phyloP scores from a whole-genome alignment of 2,888 invertebrate genomes.

The Pterostichus niger region DNA sequence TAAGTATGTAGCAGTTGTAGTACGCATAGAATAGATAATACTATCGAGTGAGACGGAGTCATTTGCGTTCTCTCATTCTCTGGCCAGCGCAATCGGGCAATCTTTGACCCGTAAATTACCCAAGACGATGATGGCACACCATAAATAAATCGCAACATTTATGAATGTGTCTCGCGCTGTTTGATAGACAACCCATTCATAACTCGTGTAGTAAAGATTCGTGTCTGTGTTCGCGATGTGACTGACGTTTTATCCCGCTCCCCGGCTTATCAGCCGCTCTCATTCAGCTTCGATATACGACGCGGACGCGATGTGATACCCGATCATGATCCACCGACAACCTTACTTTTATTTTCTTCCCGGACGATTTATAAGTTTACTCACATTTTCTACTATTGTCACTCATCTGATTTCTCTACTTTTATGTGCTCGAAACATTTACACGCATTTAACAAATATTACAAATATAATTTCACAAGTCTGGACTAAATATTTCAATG shows the following conservation, averaged over 20 bases:
- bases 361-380: constrained; percentile 41
- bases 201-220: constrained; percentile 67
- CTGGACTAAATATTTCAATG: too few relatives aligned
- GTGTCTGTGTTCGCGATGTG: constrained; percentile 25
- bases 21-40: constrained; percentile 13
- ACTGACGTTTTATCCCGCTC: constrained; percentile 50
- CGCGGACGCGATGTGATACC: constrained; percentile 23
- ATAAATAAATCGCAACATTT: constrained; percentile 76
- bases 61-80: not conserved
- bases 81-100: constrained; percentile 48
- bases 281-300: constrained; percentile 43
- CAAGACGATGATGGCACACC: constrained; percentile 75
- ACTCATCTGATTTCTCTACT: not conserved
- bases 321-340: constrained; percentile 34
- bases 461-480: too few relatives aligned
- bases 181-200: constrained; percentile 71
- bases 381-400: not conserved
- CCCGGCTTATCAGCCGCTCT: constrained; percentile 36
- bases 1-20: constrained; percentile 17
- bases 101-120: constrained; percentile 77
- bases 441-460: too few relatives aligned
- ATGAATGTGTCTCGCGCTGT: constrained; percentile 74
- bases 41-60: not conserved
- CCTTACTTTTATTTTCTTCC: not conserved
- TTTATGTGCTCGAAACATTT: not conserved